Conservation (phyloP, 2,113 vertebrate species). For the Gallinago media region DNA sequence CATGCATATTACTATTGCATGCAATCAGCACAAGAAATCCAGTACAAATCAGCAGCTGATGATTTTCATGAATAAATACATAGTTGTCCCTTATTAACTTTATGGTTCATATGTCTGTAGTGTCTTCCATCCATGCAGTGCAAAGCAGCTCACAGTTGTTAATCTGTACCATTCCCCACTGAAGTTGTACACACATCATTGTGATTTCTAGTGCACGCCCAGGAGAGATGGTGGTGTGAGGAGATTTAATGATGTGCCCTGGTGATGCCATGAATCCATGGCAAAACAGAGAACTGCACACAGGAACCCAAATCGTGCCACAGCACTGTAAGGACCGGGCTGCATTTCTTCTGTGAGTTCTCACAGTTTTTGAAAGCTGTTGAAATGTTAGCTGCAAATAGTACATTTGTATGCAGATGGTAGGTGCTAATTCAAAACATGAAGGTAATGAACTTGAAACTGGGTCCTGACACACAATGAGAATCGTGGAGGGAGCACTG, state of each 20-base stretch:
- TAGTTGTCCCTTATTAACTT: neutral
- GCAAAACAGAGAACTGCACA: neutral
- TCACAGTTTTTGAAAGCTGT: neutral
- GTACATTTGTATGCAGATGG: neutral
- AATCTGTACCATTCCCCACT: neutral
- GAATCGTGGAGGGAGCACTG: neutral
- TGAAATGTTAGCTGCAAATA: neutral
- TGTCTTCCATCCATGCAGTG: neutral
- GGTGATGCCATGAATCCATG: neutral
- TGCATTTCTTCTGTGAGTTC: neutral
- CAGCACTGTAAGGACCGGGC: neutral
- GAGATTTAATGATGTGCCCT: neutral
- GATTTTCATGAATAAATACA: neutral
- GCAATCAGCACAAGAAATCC: neutral
- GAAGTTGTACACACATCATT: neutral
- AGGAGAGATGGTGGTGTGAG: neutral
- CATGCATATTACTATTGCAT: accelerated
- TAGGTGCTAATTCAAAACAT: neutral
- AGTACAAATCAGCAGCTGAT: neutral
- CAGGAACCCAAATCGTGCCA: accelerated
- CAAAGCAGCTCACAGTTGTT: neutral
- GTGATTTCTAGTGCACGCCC: neutral
- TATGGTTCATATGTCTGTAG: accelerated
- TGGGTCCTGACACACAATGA: neutral
- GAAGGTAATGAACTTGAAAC: neutral